A percentile compares a stretch with the other conserved stretches of the same genome.
These are phyloP conservation scores for Cerastis rubricosa DNA, from an alignment of 2,888 invertebrate species.

Conservation along the genomic window DNA sequence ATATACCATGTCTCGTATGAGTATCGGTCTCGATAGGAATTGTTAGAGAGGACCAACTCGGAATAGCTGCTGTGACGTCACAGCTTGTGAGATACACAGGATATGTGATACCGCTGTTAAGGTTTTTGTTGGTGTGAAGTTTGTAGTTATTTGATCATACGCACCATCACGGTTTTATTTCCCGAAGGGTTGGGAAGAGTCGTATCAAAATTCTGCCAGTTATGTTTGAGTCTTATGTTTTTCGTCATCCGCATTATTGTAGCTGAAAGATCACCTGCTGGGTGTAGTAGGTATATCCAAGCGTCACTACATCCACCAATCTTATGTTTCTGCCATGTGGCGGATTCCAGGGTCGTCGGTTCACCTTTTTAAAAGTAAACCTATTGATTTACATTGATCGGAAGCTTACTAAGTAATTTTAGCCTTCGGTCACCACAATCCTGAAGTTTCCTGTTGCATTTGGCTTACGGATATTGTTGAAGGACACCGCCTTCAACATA, in stretches of 20 bases:
- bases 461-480: neutral
- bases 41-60: slow-evolving; percentile 42
- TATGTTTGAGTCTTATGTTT: neutral
- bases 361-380: neutral
- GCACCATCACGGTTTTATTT: neutral
- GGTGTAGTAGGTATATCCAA: neutral
- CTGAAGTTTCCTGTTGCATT: neutral
- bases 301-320: neutral
- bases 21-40: slow-evolving; percentile 68
- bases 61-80: slow-evolving; percentile 26
- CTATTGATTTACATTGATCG: neutral
- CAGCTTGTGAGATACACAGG: slow-evolving; percentile 4
- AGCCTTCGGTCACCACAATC: neutral
- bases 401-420: neutral
- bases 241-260: neutral
- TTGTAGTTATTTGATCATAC: neutral
- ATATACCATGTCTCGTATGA: slow-evolving; percentile 50
- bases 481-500: too few relatives aligned
- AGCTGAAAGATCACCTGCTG: neutral
- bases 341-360: neutral
- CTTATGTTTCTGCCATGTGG: neutral
- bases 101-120: neutral
- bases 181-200: neutral
- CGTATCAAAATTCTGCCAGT: too few relatives aligned
- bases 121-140: neutral